These are phyloP conservation scores for Ricordea florida DNA, from an alignment of 92 coral and sea anemone species.

Conservation along the genomic window DNA sequence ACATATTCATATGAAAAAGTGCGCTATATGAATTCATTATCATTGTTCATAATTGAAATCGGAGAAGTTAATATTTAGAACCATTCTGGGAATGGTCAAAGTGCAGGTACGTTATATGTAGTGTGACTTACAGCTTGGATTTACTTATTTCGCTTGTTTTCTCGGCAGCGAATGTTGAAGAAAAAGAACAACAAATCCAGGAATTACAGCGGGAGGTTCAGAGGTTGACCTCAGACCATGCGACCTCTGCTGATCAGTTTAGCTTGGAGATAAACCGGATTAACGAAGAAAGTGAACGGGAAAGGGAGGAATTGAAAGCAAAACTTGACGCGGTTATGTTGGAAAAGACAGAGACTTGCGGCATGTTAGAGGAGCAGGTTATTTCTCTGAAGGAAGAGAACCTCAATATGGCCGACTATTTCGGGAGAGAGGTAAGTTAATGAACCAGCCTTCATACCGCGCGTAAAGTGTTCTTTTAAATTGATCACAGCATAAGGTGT, in stretches of 20 bases:
- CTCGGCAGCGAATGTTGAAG: neutral
- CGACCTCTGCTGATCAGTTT: slow-evolving; percentile 3
- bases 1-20: no score
- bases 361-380: slow-evolving; percentile 1
- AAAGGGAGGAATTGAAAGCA: neutral
- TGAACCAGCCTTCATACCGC: no score
- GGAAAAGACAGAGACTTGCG: neutral
- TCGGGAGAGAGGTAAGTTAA: slow-evolving; percentile 4
- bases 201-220: slow-evolving; percentile 1
- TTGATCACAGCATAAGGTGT: no score
- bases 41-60: no score
- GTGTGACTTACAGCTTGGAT: no score
- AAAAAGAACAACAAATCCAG: slow-evolving; percentile 10
- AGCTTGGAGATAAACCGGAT: neutral
- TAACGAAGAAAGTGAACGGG: slow-evolving; percentile 2
- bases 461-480: no score
- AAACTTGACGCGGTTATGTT: slow-evolving; percentile 5
- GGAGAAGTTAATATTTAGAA: no score
- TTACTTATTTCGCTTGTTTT: neutral
- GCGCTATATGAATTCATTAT: no score
- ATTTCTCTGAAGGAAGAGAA: neutral
- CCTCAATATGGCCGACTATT: no score
- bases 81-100: no score
- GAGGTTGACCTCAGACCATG: slow-evolving; percentile 14
- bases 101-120: no score